Conservation (phyloP, 2,113 vertebrate genomes). For the Todiramphus chloris region DNA sequence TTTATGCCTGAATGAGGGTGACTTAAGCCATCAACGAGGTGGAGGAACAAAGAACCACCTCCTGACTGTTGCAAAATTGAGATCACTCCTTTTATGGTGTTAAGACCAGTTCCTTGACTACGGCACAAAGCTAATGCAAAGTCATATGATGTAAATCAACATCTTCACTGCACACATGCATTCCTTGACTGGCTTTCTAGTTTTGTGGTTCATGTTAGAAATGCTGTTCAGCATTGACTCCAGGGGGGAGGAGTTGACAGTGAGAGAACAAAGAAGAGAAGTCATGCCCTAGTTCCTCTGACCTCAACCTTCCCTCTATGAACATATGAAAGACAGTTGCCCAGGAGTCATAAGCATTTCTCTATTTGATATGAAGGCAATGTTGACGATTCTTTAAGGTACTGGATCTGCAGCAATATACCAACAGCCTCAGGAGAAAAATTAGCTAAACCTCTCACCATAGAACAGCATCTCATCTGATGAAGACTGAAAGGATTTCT, state of each 20-base stretch:
- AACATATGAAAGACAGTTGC: not conserved
- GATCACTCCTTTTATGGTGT: not conserved
- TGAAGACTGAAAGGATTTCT: slow-evolving; percentile 13
- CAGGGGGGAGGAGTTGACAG: not conserved
- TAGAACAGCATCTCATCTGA: not conserved
- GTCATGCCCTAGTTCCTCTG: slow-evolving; percentile 19
- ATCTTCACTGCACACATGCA: not conserved
- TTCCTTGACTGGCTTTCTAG: not conserved
- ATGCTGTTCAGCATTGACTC: not conserved
- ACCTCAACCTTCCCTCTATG: not conserved
- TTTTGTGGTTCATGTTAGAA: not conserved
- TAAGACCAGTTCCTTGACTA: not conserved
- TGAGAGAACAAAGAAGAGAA: slow-evolving; percentile 10
- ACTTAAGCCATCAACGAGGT: not conserved
- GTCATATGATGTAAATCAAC: not conserved
- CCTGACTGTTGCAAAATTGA: not conserved
- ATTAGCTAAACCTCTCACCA: not conserved
- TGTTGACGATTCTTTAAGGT: not conserved
- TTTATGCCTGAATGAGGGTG: not conserved
- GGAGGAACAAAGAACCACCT: not conserved
- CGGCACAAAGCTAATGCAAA: not conserved
- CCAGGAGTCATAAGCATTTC: not conserved
- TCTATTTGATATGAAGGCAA: not conserved
- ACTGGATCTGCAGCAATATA: not conserved
- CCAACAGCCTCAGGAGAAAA: slow-evolving; percentile 23